These are phyloP conservation scores for Erinaceus europaeus DNA, from an alignment of 2,113 vertebrate genomes.

Conservation along the genomic window DNA sequence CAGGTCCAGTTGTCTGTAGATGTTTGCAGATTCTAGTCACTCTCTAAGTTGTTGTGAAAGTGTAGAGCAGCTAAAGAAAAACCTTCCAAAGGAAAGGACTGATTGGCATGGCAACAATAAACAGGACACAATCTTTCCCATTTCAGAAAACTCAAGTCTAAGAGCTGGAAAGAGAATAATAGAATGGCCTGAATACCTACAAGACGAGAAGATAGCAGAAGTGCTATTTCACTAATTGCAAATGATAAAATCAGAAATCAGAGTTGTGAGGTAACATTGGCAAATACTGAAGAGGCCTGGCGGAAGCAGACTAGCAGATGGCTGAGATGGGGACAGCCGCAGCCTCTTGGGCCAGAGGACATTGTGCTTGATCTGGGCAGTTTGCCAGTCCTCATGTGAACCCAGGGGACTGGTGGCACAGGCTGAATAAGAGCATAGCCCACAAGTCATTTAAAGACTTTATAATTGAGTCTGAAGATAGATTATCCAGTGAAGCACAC, in stretches of 20 bases:
- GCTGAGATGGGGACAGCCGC: conserved; percentile 56
- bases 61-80: conserved; percentile 57
- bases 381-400: conserved; percentile 65
- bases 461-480: neutral
- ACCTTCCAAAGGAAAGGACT: conserved; percentile 56
- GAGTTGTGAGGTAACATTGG: neutral
- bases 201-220: conserved; percentile 36
- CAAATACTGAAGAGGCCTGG: conserved; percentile 14
- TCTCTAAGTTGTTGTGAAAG: conserved; percentile 74
- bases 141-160: conserved; percentile 63
- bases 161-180: conserved; percentile 36
- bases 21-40: conserved; percentile 73
- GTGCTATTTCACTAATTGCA: conserved; percentile 21
- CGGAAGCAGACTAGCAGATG: conserved; percentile 58
- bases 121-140: conserved; percentile 36
- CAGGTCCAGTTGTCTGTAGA: conserved; percentile 45
- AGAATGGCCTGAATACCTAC: neutral
- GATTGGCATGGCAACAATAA: conserved; percentile 77
- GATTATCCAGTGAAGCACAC: neutral
- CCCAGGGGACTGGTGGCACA: conserved; percentile 66
- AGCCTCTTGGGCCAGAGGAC: conserved; percentile 49
- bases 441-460: neutral
- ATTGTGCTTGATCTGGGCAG: conserved; percentile 71
- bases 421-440: conserved; percentile 15
- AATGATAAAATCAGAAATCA: conserved; percentile 43